Evolutionary conservation across 2,888 invertebrate genomes (phyloP).

Genomic region (Ophion ventricosus): DNA sequence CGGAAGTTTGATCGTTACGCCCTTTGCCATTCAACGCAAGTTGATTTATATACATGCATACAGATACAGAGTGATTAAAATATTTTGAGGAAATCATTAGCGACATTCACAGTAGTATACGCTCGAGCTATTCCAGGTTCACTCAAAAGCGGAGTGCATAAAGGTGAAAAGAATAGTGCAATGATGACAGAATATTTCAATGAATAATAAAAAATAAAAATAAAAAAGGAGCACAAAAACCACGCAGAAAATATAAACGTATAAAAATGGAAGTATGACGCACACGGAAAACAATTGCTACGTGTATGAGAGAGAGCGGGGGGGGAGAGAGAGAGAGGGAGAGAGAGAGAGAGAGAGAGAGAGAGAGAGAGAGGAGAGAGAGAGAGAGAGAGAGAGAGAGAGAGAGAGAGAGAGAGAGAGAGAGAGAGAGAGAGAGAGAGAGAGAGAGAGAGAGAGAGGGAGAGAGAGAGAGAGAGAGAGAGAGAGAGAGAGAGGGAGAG

Average conservation of each 20-base stretch:
- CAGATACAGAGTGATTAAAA: not conserved
- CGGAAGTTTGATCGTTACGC: not conserved
- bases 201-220: not conserved
- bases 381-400: too few relatives aligned
- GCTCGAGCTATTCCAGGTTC: not conserved
- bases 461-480: too few relatives aligned
- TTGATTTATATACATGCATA: not conserved
- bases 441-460: too few relatives aligned
- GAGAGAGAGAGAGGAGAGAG: too few relatives aligned
- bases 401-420: too few relatives aligned
- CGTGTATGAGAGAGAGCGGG: not conserved
- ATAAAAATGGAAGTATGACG: not conserved
- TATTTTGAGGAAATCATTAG: slow-evolving; percentile 33
- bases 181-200: not conserved
- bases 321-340: too few relatives aligned
- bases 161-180: not conserved
- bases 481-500: too few relatives aligned
- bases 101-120: slow-evolving; percentile 6
- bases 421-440: too few relatives aligned
- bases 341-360: too few relatives aligned
- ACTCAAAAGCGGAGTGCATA: not conserved
- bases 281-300: slow-evolving; percentile 10
- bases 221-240: not conserved
- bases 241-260: slow-evolving; percentile 1
- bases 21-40: not conserved